phyloP scores from a whole-genome alignment of 2,797 vertebrate genomes.

The Lepilemur septentrionalis region DNA sequence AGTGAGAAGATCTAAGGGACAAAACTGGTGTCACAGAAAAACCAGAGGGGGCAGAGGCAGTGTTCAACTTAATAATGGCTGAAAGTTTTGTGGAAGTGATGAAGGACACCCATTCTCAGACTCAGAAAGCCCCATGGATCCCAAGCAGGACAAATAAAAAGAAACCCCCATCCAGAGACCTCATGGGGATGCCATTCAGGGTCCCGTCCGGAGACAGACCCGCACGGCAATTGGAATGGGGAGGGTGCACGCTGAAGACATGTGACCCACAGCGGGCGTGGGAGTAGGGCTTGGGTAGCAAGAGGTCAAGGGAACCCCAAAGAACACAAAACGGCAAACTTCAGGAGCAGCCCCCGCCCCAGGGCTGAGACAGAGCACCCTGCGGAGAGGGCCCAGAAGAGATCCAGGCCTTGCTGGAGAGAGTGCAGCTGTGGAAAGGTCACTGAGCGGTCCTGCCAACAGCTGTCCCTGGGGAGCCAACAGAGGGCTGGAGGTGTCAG shows the following conservation, averaged over 20 bases:
- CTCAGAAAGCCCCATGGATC: not conserved
- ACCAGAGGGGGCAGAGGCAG: not conserved
- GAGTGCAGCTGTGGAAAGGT: not conserved
- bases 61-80: no score
- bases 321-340: not conserved
- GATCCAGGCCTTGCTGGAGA: not conserved
- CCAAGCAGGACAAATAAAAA: not conserved
- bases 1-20: not conserved
- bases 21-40: not conserved
- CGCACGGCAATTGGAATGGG: not conserved
- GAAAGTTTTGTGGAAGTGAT: not conserved
- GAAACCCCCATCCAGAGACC: not conserved
- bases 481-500: no score
- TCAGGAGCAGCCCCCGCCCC: not conserved
- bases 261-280: not conserved
- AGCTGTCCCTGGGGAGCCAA: not conserved
- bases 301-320: not conserved
- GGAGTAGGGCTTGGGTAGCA: no score
- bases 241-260: not conserved
- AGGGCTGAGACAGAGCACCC: not conserved
- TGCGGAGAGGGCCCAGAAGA: not conserved
- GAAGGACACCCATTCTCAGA: not conserved
- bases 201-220: not conserved
- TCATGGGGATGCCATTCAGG: not conserved
- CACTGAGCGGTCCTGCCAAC: not conserved